Evolutionary conservation across 2,888 invertebrate genomes (phyloP), one percentile per base, ranked within the genome.

Genomic region (Acanthosepion pharaonis): DNA sequence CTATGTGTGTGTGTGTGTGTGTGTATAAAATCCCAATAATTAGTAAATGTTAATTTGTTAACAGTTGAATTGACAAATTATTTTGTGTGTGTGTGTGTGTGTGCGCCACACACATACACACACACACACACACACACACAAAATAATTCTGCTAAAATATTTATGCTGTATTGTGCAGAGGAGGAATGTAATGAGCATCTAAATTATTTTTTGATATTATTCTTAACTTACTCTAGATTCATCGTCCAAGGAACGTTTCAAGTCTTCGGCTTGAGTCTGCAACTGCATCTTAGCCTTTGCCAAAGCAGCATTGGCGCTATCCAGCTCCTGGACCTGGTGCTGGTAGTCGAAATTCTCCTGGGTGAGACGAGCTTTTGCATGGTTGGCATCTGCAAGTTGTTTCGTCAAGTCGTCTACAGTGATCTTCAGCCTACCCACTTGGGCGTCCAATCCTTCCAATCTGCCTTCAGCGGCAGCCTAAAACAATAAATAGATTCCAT

Each of bases 241-340:
- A 94, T 97, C 97, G 95, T 97, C 97, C 93, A 97, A 95, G 94
- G 95, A 95, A 95, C 97, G 96, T 96, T 97, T 97, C 95, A 96
- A 95, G 95, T 97, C 97, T 95, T 97, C 97, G 91, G 96, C 95
- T 78, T 95, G 95, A 94, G 96, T 95, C 95, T 97, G 97, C 94
- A 97, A 97, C 95, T 96, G 96, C 91, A 96, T 95, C 96, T 97
- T 98, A 96, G 99, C 99, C 98, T 99, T 99, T 98, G 99, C 99
- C 97, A 99, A 98, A 98, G 99, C 99, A 97, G 99, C 99, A 97
- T 99, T 99, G 98, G 98, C 99, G 97, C 99, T 98, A 98, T 98
- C 98, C 96, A 99, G 98, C 98, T 99, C 99, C 97, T 98, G 98
- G 97, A 99, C 98, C 97, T 98, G 98, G 97, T 99, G 98, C 96